Evolutionary conservation across 2,888 invertebrate species (phyloP).

Genomic region (Melikaiella ostensackeni): DNA sequence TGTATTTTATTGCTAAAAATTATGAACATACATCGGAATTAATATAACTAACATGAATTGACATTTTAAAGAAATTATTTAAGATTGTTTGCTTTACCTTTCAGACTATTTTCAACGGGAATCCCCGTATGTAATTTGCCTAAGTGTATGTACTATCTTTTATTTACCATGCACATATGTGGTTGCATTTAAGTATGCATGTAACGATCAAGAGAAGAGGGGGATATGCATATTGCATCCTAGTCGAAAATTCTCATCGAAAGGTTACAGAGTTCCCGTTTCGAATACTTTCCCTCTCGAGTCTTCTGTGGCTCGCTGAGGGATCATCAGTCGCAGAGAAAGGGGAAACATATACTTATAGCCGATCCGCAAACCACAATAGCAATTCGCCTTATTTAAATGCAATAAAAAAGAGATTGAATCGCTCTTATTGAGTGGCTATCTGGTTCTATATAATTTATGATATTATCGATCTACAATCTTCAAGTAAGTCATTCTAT

Average conservation of each 20-base stretch:
- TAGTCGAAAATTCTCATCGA: conserved; percentile 56
- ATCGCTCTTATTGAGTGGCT: conserved; percentile 22
- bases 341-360: conserved; percentile 46
- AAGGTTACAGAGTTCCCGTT: conserved; percentile 58
- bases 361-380: conserved; percentile 36
- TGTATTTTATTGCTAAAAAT: too few species aligned
- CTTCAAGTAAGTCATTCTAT: not conserved
- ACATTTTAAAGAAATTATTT: too few species aligned
- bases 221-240: conserved; percentile 29
- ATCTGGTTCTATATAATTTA: conserved; percentile 15
- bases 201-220: not conserved
- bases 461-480: conserved; percentile 23
- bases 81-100: too few species aligned
- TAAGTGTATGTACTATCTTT: not conserved
- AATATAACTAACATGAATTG: too few species aligned
- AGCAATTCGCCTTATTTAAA: conserved; percentile 26
- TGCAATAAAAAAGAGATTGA: conserved; percentile 29
- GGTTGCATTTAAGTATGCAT: not conserved
- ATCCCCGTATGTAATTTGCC: not conserved
- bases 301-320: conserved; percentile 1
- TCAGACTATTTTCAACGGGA: too few species aligned
- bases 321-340: conserved; percentile 46
- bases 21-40: too few species aligned
- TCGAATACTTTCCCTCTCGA: conserved; percentile 57
- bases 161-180: not conserved